Conservation (phyloP, 2,113 vertebrate species). For the Toxotes jaculatrix region DNA sequence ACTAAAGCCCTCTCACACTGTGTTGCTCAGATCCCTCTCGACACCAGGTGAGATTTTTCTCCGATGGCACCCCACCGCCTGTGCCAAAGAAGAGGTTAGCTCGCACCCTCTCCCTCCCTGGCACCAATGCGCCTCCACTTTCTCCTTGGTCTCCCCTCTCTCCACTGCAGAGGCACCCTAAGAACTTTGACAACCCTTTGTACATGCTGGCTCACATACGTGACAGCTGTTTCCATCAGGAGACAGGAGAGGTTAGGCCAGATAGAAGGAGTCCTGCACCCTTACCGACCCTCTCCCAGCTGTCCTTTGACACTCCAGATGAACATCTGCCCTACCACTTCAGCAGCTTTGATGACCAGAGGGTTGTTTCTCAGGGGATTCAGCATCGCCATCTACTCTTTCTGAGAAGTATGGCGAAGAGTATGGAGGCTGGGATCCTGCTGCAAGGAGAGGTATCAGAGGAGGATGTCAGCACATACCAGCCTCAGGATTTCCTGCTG, state of each 20-base stretch:
- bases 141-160: neutral
- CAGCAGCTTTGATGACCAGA: slow-evolving; percentile 48
- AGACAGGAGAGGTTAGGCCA: slow-evolving; percentile 21
- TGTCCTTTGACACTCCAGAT: slow-evolving; percentile 70
- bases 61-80: slow-evolving; percentile 82
- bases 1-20: neutral
- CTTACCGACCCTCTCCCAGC: slow-evolving; percentile 39
- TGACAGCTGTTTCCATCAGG: neutral
- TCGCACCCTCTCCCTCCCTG: slow-evolving; percentile 81
- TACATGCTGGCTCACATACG: slow-evolving; percentile 61
- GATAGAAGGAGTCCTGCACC: neutral
- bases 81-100: slow-evolving; percentile 84
- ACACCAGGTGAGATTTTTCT: slow-evolving; percentile 77
- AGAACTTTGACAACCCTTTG: slow-evolving; percentile 68
- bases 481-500: slow-evolving; percentile 74
- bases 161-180: neutral
- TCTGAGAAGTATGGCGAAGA: slow-evolving; percentile 65
- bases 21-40: slow-evolving; percentile 52
- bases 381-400: slow-evolving; percentile 75
- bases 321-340: slow-evolving; percentile 73
- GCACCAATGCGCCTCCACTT: neutral
- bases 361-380: slow-evolving; percentile 61
- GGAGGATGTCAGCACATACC: slow-evolving; percentile 41
- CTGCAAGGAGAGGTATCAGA: slow-evolving; percentile 40
- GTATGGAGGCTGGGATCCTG: slow-evolving; percentile 60